Evolutionary conservation across 1,140 invertebrate species (phyloP), one percentile per base, ranked within the genome.

Genomic region (Gonioctena quinquepunctata): DNA sequence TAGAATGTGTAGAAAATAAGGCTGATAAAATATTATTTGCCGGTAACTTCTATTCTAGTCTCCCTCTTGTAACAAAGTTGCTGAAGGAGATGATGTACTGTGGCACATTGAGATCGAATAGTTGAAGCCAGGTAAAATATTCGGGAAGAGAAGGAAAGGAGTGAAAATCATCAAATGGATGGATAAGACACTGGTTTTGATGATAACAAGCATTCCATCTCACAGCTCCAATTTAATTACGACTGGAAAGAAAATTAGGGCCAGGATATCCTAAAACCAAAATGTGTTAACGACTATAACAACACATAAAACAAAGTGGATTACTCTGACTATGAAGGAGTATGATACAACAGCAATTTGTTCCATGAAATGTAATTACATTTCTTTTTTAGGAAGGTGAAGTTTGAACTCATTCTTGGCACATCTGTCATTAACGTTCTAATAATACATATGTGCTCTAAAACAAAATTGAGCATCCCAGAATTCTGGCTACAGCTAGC

Each of bases 161-260:
- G 80, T 16, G 79, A 85, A 68, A 61, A 71, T 86, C n/a, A n/a
- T 82, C 49, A 80, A 82, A 76, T 86, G 84, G 82, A 83, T 78
- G 76, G 81, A 84, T n/a, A n/a, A n/a, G n/a, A n/a, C n/a, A n/a
- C n/a, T n/a, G n/a, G n/a, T n/a, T n/a, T n/a, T n/a, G n/a, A n/a
- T n/a, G n/a, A n/a, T n/a, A n/a, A n/a, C n/a, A n/a, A n/a, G n/a
- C n/a, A n/a, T n/a, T n/a, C n/a, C n/a, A n/a, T n/a, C n/a, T n/a
- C n/a, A n/a, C n/a, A n/a, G n/a, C n/a, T n/a, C n/a, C n/a, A n/a
- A n/a, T n/a, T n/a, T n/a, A n/a, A n/a, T n/a, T n/a, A n/a, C n/a
- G n/a, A n/a, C n/a, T n/a, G n/a, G n/a, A n/a, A n/a, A n/a, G n/a
- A n/a, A n/a, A n/a, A n/a, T n/a, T n/a, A n/a, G n/a, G n/a, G n/a